A percentile compares a stretch with the other conserved stretches of the same genome.
Conservation (phyloP, 2,888 invertebrate species). For the Chrysomela aeneicollis region DNA sequence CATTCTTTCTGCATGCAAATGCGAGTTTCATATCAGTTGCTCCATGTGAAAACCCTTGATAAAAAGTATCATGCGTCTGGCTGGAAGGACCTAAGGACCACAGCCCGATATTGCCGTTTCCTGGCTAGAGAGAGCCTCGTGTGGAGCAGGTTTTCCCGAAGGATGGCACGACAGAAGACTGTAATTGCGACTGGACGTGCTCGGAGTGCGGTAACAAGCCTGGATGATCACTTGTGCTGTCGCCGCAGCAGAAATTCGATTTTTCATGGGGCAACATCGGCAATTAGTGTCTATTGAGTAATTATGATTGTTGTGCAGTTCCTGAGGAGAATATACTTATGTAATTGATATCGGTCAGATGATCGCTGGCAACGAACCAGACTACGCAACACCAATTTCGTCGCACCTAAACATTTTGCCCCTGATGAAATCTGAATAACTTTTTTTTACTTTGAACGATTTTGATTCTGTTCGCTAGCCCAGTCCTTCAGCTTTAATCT, state of each 20-base stretch:
- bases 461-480: too few species aligned
- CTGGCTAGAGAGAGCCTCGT: slow-evolving; percentile 32
- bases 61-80: background rate
- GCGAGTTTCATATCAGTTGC: background rate
- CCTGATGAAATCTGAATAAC: too few species aligned
- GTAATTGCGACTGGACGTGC: slow-evolving; percentile 55
- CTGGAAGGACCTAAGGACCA: background rate
- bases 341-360: background rate
- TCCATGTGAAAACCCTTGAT: background rate
- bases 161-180: slow-evolving; percentile 55
- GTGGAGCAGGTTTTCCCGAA: slow-evolving; percentile 54
- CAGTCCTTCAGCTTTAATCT: too few species aligned
- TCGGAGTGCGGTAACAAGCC: slow-evolving; percentile 42
- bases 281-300: slow-evolving; percentile 8
- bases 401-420: too few species aligned
- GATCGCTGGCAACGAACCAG: background rate
- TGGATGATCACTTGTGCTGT: slow-evolving; percentile 16
- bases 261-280: slow-evolving; percentile 2
- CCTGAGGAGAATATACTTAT: background rate
- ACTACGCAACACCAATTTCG: too few species aligned
- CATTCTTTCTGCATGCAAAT: background rate
- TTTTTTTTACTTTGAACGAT: too few species aligned
- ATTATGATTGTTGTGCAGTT: background rate
- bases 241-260: slow-evolving; percentile 14
- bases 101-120: background rate